Evolutionary conservation across 1,140 invertebrate genomes (phyloP).

Genomic region (Drosophila seguyi): DNA sequence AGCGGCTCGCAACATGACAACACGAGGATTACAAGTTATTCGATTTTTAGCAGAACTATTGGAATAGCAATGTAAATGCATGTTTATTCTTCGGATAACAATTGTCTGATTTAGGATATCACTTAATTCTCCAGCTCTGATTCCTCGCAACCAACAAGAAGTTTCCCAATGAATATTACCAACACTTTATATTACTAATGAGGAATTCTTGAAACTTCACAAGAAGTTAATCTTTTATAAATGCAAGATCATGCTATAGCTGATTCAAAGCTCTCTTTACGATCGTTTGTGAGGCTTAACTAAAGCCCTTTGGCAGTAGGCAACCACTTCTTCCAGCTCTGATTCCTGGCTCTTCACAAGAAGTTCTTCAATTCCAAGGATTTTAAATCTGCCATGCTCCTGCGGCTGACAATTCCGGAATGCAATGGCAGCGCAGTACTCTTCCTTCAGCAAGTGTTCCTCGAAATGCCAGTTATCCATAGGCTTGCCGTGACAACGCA

Average conservation of each 20-base stretch:
- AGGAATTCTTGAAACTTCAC: not conserved
- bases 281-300: slow-evolving; percentile 61
- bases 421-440: slow-evolving; percentile 94
- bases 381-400: slow-evolving; percentile 79
- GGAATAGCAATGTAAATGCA: slow-evolving; percentile 25
- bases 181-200: not conserved
- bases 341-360: slow-evolving; percentile 82
- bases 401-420: slow-evolving; percentile 78
- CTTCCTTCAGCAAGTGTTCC: slow-evolving; percentile 92
- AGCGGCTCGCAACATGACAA: slow-evolving; percentile 28
- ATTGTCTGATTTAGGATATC: slow-evolving; percentile 6
- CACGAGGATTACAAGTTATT: slow-evolving; percentile 32
- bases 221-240: not conserved
- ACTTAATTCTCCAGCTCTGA: slow-evolving; percentile 70
- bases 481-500: slow-evolving; percentile 88
- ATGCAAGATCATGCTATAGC: not conserved
- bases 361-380: slow-evolving; percentile 87
- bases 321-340: slow-evolving; percentile 85
- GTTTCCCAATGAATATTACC: slow-evolving; percentile 4
- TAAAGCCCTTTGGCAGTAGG: slow-evolving; percentile 85
- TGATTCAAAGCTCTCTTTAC: not conserved
- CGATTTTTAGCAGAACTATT: slow-evolving; percentile 15
- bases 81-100: slow-evolving; percentile 45
- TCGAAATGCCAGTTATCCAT: slow-evolving; percentile 93
- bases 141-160: slow-evolving; percentile 83